Evolutionary conservation across 1,140 invertebrate species (phyloP).

Genomic region (Drosophila suzukii): DNA sequence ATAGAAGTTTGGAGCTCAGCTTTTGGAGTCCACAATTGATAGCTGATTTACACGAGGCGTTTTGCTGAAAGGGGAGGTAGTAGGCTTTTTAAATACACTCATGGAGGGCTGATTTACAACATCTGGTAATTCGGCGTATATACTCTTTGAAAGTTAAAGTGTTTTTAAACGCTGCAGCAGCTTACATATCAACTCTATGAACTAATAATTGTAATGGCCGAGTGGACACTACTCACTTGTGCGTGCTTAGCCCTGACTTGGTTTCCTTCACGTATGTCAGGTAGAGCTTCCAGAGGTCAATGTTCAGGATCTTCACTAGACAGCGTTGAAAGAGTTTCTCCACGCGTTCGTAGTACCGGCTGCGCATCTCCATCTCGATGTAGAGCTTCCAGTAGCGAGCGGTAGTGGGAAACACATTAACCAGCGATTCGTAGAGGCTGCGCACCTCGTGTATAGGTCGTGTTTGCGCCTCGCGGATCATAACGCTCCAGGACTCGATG

Average conservation of each 20-base stretch:
- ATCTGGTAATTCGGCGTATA: too few species aligned
- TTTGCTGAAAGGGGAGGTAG: too few species aligned
- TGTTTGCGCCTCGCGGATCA: constrained; percentile 96
- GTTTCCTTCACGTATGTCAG: constrained; percentile 99
- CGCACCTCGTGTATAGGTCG: constrained; percentile 96
- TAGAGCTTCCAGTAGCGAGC: constrained; percentile 99
- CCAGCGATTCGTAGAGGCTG: constrained; percentile 96
- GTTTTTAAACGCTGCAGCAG: too few species aligned
- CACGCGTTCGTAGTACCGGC: constrained; percentile 97
- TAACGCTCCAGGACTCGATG: constrained; percentile 97
- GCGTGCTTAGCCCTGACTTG: constrained; percentile 95
- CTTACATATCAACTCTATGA: background rate
- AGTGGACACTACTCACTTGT: constrained; percentile 90
- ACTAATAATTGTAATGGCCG: background rate
- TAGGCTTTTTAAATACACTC: too few species aligned
- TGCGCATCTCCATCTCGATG: constrained; percentile 99
- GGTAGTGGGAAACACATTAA: constrained; percentile 96
- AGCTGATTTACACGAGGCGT: too few species aligned
- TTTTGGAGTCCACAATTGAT: too few species aligned
- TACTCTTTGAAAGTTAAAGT: too few species aligned
- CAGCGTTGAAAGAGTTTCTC: constrained; percentile 99
- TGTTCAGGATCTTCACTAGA: constrained; percentile 98
- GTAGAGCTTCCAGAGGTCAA: constrained; percentile 99
- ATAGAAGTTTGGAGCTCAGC: too few species aligned
- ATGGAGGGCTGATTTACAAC: too few species aligned